Base-by-base conservation (phyloP, 2,797 vertebrate genomes). In the Dermochelys coriacea region DNA sequence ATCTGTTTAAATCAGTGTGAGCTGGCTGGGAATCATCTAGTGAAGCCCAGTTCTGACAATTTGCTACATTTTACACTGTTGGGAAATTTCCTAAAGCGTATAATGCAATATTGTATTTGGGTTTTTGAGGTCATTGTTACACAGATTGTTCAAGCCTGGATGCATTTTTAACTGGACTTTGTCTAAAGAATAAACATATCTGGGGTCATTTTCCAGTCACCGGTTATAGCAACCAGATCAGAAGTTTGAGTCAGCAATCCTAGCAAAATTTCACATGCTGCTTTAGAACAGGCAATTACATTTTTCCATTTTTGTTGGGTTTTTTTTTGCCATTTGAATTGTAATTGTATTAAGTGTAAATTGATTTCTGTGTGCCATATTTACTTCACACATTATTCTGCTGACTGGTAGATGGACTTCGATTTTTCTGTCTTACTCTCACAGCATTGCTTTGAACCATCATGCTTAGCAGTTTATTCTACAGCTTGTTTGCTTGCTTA, bases 81-180 rank as follows among this genome's bases (percentile, higher is more conserved):
- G 86, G 93, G 95, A 97, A 94, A 80, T 93, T 93, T 77, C 45
- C 74, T 77, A 77, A 75, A 75, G 84, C 89, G 64, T 93, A 88
- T 88, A 54, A 27, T 94, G 93, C 84, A 94, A 49, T 94, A 80
- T 86, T 96, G 93, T 94, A n/a, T 96, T 96, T 92, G 94, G 96
- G 94, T 87, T 95, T 97, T 93, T 89, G 92, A 97, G 96, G 96
- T 97, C 97, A 95, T 96, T 95, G 95, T 97, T 97, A 88, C 96
- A 80, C 91, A 92, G 95, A 97, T 97, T 97, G 94, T 96, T 97
- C 91, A 96, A 97, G 97, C 95, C 95, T 94, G 90, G 89, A 95
- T 97, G 95, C 96, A 89, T 97, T 97, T 97, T 96, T 95, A 97
- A 92, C 97, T 97, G 97, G 97, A 98, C 97, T 97, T 98, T 97